These are phyloP conservation scores for Octodonta nipae DNA, from an alignment of 2,888 invertebrate genomes.

Conservation along the genomic window DNA sequence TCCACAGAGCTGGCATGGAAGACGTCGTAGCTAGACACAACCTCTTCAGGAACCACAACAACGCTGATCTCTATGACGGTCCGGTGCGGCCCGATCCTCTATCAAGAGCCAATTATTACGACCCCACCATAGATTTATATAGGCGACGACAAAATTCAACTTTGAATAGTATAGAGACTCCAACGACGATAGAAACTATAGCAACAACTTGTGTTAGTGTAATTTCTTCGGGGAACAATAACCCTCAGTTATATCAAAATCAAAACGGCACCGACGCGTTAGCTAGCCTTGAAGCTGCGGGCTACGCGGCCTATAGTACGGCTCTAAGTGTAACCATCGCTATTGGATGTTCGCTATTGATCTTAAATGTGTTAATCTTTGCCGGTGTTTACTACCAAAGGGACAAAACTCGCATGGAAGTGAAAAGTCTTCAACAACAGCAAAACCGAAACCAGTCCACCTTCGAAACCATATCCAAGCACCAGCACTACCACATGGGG, in stretches of 20 bases:
- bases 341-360: conserved; percentile 66
- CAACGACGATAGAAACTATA: conserved; percentile 57
- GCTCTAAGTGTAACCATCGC: conserved; percentile 67
- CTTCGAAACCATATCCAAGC: conserved; percentile 67
- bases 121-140: conserved; percentile 48
- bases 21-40: conserved; percentile 79
- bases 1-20: conserved; percentile 78
- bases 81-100: conserved; percentile 75
- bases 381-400: conserved; percentile 75
- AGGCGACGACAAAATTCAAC: conserved; percentile 44
- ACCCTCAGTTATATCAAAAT: conserved; percentile 40
- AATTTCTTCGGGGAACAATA: conserved; percentile 34
- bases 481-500: conserved; percentile 66
- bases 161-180: conserved; percentile 47
- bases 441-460: conserved; percentile 49
- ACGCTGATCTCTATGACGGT: conserved; percentile 79
- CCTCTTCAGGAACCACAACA: conserved; percentile 77
- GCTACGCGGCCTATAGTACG: conserved; percentile 61
- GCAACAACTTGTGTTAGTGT: conserved; percentile 60
- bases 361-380: conserved; percentile 70
- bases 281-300: conserved; percentile 67
- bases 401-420: conserved; percentile 64
- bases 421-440: conserved; percentile 63
- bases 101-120: conserved; percentile 48
- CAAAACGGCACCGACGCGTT: conserved; percentile 64